Evolutionary conservation across 2,888 invertebrate species (phyloP).

Genomic region (Clepsis dumicolana): DNA sequence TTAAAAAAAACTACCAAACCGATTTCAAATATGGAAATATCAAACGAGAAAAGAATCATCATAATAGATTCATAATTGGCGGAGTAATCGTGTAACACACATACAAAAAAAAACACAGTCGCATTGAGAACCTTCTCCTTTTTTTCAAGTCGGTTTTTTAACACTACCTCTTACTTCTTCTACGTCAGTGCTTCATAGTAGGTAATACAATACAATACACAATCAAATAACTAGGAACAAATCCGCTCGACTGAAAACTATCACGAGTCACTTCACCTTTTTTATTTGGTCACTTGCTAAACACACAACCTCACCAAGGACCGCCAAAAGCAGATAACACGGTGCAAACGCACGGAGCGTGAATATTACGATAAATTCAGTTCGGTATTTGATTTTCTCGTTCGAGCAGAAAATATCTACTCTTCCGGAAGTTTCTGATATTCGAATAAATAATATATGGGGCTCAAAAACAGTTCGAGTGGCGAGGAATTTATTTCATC

Average conservation of each 20-base stretch:
- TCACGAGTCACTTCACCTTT: conserved; percentile 4
- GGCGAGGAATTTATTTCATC: conserved; percentile 7
- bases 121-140: no score
- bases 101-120: no score
- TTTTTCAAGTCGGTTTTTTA: no score
- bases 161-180: background rate
- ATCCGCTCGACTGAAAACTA: background rate
- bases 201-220: background rate
- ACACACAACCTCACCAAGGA: conserved; percentile 6
- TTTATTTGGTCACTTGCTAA: conserved; percentile 6
- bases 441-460: conserved; percentile 9
- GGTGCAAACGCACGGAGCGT: background rate
- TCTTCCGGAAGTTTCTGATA: background rate
- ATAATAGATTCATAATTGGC: no score
- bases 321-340: background rate
- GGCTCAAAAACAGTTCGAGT: background rate
- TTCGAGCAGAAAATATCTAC: conserved; percentile 10
- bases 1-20: no score
- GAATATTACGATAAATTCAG: conserved; percentile 9
- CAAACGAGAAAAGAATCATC: no score
- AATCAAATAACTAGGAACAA: background rate
- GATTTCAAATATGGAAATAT: no score
- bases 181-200: background rate
- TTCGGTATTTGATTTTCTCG: conserved; percentile 14
- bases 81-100: no score